Evolutionary conservation across 35 echinoderm and acorn worm genomes (phyloP), one percentile per base, ranked within the genome.

Genomic region (Eucidaris tribuloides): DNA sequence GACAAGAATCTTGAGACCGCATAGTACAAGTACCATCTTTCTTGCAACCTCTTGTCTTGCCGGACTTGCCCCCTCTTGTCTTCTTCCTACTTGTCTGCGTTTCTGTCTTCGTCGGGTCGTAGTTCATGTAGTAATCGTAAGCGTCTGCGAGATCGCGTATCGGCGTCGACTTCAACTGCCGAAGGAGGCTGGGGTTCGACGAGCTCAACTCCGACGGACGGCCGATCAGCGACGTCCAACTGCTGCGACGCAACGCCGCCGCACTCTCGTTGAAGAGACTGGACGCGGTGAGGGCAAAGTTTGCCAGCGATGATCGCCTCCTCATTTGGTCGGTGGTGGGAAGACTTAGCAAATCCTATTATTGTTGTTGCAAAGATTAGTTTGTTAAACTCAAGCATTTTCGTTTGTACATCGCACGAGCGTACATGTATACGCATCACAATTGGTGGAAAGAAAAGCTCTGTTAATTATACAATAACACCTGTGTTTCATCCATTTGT

Each of bases 51-150:
- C n/a, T n/a, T n/a, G n/a, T n/a, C 14, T 14, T n/a, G 34, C 44
- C 68, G 35, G 68, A 44, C 36, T 11, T n/a, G 13, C 41, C 28
- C 35, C 18, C 7, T 74, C 48, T 52, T n/a, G 11, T 29, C 20
- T 38, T 74, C 14, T 74, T 44, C 68, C 37, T n/a, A 1, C 34
- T 6, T 9, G 0, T 22, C 34, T 17, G 5, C 68, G 9, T 44
- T 44, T 41, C 41, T 24, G 41, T 27, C 2, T 11, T 14, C 19
- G 9, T 22, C 0, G 68, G 68, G 9, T 27, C 7, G 68, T 74
- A 74, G 15, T 74, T 74, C 3, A 42, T 74, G 24, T 74, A 74
- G 37, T 74, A 74, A 44, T 74, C 68, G 44, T 74, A 74, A 25
- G 68, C 68, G 28, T 74, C 68, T 9, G n/a, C 37, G 28, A 74